phyloP scores from a whole-genome alignment of 1,140 invertebrate species.

The Dreissena rostriformis region DNA sequence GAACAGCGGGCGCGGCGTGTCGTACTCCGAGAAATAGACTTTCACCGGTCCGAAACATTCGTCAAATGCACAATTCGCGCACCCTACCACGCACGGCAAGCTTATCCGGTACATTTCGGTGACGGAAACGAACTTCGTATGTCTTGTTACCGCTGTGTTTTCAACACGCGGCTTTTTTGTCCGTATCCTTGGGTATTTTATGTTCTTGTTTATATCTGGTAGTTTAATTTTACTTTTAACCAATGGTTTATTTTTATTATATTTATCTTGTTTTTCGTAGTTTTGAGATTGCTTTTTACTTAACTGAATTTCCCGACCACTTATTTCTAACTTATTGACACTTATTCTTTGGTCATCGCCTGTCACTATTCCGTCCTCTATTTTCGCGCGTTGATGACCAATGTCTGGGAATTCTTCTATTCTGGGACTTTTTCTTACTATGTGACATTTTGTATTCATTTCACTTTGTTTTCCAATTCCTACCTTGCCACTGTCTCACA shows the following conservation, averaged over 20 bases:
- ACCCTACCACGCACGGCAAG: slow-evolving; percentile 36
- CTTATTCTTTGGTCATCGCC: neutral
- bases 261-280: neutral
- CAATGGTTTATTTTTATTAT: neutral
- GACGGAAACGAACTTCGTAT: neutral
- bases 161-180: neutral
- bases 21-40: slow-evolving; percentile 38
- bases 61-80: slow-evolving; percentile 41
- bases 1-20: slow-evolving; percentile 16
- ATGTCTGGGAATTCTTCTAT: neutral
- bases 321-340: neutral
- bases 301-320: neutral
- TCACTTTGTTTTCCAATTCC: neutral
- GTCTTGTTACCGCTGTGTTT: neutral
- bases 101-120: slow-evolving; percentile 46
- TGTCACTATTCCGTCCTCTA: too few species aligned
- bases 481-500: neutral
- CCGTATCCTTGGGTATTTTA: neutral
- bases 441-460: neutral
- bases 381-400: neutral
- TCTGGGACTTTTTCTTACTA: neutral
- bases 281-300: neutral
- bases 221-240: neutral
- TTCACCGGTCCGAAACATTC: slow-evolving; percentile 47
- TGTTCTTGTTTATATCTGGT: neutral